phyloP scores from a whole-genome alignment of 1,140 invertebrate species.

The Procambarus clarkii region DNA sequence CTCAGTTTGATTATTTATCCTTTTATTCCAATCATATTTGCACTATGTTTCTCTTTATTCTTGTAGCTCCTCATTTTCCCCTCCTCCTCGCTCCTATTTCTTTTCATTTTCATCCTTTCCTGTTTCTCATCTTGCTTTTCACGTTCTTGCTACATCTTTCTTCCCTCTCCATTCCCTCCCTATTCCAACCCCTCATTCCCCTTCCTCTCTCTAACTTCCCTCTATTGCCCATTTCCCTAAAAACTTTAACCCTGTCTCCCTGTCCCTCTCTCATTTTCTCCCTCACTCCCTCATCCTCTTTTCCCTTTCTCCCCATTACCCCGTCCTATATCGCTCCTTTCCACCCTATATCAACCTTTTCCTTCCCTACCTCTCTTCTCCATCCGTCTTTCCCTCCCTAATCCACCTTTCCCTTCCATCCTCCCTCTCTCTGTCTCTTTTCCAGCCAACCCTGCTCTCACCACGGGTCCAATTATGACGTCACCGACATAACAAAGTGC shows the following conservation, averaged over 20 bases:
- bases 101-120: background rate
- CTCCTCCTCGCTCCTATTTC: background rate
- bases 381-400: background rate
- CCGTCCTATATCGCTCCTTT: background rate
- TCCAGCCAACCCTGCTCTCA: background rate
- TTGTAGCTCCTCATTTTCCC: background rate
- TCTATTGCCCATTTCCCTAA: background rate
- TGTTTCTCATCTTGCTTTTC: background rate
- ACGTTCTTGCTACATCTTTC: too few relatives aligned
- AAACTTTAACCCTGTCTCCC: too few relatives aligned
- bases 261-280: too few relatives aligned
- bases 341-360: background rate
- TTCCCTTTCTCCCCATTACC: background rate
- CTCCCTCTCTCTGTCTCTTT: background rate
- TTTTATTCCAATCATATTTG: background rate
- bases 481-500: constrained; percentile 20
- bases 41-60: constrained; percentile 7
- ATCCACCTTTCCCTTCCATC: background rate
- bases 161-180: background rate
- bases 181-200: background rate
- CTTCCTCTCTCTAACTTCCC: background rate
- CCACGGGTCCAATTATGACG: background rate
- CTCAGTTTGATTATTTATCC: background rate
- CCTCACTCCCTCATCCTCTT: background rate
- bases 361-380: background rate